Evolutionary conservation across 2,888 invertebrate genomes (phyloP), one percentile per base, ranked within the genome.

Genomic region (Eilema sororculum): DNA sequence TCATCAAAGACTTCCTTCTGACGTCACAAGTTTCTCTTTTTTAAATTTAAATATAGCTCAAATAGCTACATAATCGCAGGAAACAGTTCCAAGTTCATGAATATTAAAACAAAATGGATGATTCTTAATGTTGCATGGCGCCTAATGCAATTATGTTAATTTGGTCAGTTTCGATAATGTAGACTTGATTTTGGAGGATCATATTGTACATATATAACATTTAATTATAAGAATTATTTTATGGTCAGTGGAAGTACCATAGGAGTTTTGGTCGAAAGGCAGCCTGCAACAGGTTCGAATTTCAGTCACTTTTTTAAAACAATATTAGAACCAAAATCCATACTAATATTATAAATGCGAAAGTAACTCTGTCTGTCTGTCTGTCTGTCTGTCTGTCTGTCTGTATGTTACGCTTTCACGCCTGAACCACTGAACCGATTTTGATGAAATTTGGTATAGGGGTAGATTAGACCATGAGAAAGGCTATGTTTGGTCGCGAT

Each of bases 51-150:
- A 4, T 60, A 56, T 20, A 22, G 12, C 65, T 57, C 52, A 9
- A 30, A 65, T 57, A 56, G 46, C 62, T 63, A 65, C 28, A n/a
- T 81, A 81, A 83, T 78, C 65, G 75, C 81, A 83, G 81, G 81
- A 81, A 83, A 83, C 74, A 37, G 61, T 68, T 78, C 78, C 75
- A 33, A 70, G n/a, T 67, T 83, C 81, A 81, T 81, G 81, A 81
- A 81, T 81, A 81, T 83, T 73, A 70, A 72, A 59, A 69, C 33
- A 57, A 71, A 56, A 59, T 62, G 69, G 65, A 67, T 72, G 41
- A 41, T 59, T 25, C 58, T 37, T 57, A 65, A 65, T 57, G 52
- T 13, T 33, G 24, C 41, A n/a, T 63, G 81, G 81, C 81, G 81
- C 75, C 81, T 69, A 41, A 72, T 57, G 33, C 78, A 78, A 81